These are phyloP conservation scores for Belonocnema kinseyi DNA, from an alignment of 1,140 invertebrate genomes.

Conservation along the genomic window DNA sequence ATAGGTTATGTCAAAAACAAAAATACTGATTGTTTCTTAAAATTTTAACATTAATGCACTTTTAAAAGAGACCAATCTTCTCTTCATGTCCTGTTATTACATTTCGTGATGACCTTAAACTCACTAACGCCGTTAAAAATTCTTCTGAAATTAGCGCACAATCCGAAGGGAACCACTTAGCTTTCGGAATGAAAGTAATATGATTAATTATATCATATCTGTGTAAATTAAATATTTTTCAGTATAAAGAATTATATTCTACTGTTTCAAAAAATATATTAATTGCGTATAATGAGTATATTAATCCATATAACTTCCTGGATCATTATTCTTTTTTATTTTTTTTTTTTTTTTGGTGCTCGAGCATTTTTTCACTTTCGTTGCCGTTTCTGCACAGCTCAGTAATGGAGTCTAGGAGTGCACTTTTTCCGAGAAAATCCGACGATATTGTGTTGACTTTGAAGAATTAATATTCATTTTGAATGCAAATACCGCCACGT, in stretches of 20 bases:
- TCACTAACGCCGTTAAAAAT: not conserved
- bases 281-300: not conserved
- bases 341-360: slow-evolving; percentile 6
- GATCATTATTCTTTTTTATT: slow-evolving; percentile 17
- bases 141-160: not conserved
- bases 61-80: not conserved
- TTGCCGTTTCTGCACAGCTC: slow-evolving; percentile 44
- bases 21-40: no score
- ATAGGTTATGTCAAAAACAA: no score
- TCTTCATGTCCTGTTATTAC: not conserved
- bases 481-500: not conserved
- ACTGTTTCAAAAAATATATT: not conserved
- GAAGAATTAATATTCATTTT: slow-evolving; percentile 37
- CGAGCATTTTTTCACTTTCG: slow-evolving; percentile 46
- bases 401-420: slow-evolving; percentile 52
- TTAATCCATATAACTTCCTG: not conserved
- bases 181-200: no score
- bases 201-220: no score
- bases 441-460: slow-evolving; percentile 54
- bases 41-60: no score
- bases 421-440: slow-evolving; percentile 48
- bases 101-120: not conserved
- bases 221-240: no score
- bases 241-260: no score
- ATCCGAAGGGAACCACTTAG: not conserved